Conservation (phyloP, 2,888 invertebrate genomes). For the Heliconius erato region DNA sequence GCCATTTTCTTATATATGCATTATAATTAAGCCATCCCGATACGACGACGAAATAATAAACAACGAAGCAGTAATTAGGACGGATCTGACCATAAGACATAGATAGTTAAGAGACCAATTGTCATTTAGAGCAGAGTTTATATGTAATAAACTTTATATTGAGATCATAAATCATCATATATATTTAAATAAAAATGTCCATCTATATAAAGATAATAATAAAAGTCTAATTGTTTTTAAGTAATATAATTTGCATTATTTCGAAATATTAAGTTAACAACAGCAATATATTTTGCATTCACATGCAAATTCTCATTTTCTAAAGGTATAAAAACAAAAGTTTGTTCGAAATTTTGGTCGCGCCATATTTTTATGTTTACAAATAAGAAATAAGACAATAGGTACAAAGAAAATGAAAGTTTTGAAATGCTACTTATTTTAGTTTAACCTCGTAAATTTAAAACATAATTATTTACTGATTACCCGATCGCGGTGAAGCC, state of each 20-base stretch:
- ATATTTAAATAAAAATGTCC: not conserved
- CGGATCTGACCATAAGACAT: not conserved
- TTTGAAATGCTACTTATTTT: not conserved
- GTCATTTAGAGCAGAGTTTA: not conserved
- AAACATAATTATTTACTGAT: too few relatives aligned
- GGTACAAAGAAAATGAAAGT: conserved; percentile 11
- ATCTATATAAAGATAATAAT: not conserved
- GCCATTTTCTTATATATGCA: conserved; percentile 4
- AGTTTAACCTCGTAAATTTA: too few relatives aligned
- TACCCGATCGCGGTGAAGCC: too few relatives aligned
- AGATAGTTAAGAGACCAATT: not conserved
- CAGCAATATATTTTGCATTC: conserved; percentile 17
- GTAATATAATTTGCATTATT: not conserved
- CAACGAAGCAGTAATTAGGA: not conserved
- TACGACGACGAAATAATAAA: not conserved
- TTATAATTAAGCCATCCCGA: not conserved
- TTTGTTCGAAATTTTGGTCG: not conserved
- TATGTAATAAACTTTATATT: not conserved
- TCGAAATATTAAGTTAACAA: conserved; percentile 14
- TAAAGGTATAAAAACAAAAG: not conserved
- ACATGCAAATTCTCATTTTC: conserved; percentile 23
- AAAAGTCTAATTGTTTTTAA: not conserved
- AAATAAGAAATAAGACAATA: conserved; percentile 30
- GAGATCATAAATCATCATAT: not conserved
- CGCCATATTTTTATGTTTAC: conserved; percentile 35